Percentiles rank a stretch among this genome's conserved stretches.
Evolutionary conservation across 2,113 vertebrate genomes (phyloP).

Genomic region (Diadophis punctatus): DNA sequence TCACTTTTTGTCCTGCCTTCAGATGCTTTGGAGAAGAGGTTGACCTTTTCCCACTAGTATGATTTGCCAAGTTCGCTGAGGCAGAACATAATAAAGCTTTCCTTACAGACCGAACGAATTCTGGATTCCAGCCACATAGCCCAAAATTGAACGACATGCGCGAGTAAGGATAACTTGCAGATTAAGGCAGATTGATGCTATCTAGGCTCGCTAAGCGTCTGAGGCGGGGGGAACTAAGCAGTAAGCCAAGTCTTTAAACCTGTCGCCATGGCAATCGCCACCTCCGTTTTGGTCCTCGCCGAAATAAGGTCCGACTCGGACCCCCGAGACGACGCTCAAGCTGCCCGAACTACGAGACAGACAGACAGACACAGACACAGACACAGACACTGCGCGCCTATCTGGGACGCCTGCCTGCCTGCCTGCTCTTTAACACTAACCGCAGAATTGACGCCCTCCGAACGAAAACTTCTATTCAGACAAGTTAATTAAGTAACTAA

Average conservation of each 20-base stretch:
- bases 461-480: background rate
- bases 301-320: background rate
- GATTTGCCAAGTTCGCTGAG: background rate
- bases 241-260: background rate
- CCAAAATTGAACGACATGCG: background rate
- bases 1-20: background rate
- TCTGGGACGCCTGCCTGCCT: too few relatives aligned
- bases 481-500: background rate
- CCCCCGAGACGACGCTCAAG: background rate
- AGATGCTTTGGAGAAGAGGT: background rate
- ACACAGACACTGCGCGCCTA: background rate
- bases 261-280: background rate
- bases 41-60: background rate
- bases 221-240: background rate
- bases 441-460: background rate
- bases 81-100: background rate
- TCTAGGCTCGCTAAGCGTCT: background rate
- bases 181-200: background rate
- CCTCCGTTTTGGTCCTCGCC: background rate
- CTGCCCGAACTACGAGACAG: background rate
- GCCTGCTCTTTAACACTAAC: background rate
- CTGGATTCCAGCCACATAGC: too few relatives aligned
- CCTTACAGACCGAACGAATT: background rate
- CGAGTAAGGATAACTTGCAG: background rate
- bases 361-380: too few relatives aligned